Evolutionary conservation across 2,797 vertebrate species (phyloP).

Genomic region (Sebastes goodei): DNA sequence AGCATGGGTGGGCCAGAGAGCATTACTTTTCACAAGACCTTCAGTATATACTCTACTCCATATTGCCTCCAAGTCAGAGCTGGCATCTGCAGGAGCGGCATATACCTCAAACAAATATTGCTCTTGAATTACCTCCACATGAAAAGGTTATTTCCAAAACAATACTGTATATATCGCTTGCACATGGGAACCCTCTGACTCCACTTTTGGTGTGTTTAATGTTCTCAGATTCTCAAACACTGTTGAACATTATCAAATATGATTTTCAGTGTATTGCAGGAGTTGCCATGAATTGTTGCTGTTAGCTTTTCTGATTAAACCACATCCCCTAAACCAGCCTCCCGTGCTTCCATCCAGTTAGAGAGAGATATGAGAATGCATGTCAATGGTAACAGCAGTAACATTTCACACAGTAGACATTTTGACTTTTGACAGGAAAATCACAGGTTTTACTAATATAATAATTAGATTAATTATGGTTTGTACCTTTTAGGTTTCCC

Average conservation of each 20-base stretch:
- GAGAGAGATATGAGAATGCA: background rate
- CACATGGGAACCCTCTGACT: constrained; percentile 16
- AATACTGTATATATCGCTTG: background rate
- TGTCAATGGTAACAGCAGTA: background rate
- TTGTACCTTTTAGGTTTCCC: background rate
- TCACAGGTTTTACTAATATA: background rate
- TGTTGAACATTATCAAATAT: background rate
- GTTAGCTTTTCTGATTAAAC: constrained; percentile 28
- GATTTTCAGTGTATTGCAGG: background rate
- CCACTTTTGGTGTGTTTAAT: background rate
- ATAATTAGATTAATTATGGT: background rate
- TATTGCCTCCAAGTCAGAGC: background rate
- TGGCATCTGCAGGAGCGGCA: background rate
- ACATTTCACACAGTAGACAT: background rate
- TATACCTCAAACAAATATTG: constrained; percentile 34
- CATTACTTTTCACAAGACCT: background rate
- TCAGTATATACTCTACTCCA: background rate
- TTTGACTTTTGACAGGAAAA: background rate
- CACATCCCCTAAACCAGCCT: background rate
- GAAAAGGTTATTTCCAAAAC: constrained; percentile 8
- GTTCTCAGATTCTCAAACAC: background rate
- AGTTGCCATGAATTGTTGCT: constrained; percentile 1
- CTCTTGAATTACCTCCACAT: constrained; percentile 40
- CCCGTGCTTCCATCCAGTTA: background rate
- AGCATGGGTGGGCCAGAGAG: constrained; percentile 2